Evolutionary conservation across 1,140 invertebrate species (phyloP).

Genomic region (Drosophila ironensis): DNA sequence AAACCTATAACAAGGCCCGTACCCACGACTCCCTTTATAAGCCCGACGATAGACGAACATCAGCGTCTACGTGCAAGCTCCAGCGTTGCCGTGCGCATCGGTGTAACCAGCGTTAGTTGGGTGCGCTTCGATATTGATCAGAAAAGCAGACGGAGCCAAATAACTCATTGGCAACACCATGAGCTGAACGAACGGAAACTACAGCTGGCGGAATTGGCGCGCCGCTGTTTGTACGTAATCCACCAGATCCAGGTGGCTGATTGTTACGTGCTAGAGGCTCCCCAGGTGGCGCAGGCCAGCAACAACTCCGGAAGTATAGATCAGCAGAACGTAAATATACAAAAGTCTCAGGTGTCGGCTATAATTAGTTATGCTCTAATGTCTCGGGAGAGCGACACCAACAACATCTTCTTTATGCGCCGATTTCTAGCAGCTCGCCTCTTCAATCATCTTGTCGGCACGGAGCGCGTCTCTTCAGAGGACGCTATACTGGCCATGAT

Average conservation of each 20-base stretch:
- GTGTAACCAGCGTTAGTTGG: constrained; percentile 73
- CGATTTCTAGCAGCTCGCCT: constrained; percentile 66
- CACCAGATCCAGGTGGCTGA: constrained; percentile 71
- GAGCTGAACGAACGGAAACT: constrained; percentile 77
- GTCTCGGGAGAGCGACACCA: constrained; percentile 28
- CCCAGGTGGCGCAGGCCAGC: constrained; percentile 67
- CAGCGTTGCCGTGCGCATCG: constrained; percentile 65
- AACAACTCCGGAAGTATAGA: constrained; percentile 71
- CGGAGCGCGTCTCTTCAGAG: constrained; percentile 70
- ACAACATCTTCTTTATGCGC: constrained; percentile 63
- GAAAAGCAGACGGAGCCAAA: constrained; percentile 9
- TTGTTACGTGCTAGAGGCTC: constrained; percentile 74
- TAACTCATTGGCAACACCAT: constrained; percentile 73
- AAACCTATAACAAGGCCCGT: neutral
- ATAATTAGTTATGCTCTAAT: constrained; percentile 65
- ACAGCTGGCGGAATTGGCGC: constrained; percentile 62
- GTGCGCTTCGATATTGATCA: constrained; percentile 56
- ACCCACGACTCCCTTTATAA: constrained; percentile 56
- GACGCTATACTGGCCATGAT: constrained; percentile 63
- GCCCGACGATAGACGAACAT: constrained; percentile 48
- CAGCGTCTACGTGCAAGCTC: constrained; percentile 38
- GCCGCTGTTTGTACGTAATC: constrained; percentile 59
- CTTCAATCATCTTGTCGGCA: constrained; percentile 71
- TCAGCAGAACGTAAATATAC: constrained; percentile 78
- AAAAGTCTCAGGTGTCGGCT: constrained; percentile 68